phyloP scores from a whole-genome alignment of 2,797 vertebrate species.

The Cyclopterus lumpus region DNA sequence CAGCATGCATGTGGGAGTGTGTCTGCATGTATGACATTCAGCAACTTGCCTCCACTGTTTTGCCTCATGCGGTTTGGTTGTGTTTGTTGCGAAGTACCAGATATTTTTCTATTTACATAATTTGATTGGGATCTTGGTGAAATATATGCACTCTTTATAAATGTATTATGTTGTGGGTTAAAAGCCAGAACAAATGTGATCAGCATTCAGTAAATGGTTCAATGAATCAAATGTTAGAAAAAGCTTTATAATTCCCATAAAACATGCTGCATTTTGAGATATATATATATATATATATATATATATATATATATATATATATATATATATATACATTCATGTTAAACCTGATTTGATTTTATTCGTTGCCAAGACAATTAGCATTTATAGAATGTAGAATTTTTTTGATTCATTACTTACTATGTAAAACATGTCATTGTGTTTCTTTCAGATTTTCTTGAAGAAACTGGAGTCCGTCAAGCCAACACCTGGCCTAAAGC shows the following conservation, averaged over 20 bases:
- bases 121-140: neutral
- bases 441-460: constrained; percentile 86
- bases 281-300: neutral
- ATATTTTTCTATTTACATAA: neutral
- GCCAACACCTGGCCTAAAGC: constrained; percentile 88
- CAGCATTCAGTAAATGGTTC: neutral
- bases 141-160: neutral
- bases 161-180: neutral
- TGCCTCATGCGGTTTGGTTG: constrained; percentile 22
- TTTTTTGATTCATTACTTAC: neutral
- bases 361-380: too few relatives aligned
- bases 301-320: too few relatives aligned
- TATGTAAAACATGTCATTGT: neutral
- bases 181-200: neutral
- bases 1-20: constrained; percentile 63
- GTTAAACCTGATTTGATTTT: neutral
- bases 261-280: neutral
- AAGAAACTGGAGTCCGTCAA: constrained; percentile 93
- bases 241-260: neutral
- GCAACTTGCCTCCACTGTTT: constrained; percentile 61
- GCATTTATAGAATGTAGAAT: neutral
- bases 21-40: constrained; percentile 74
- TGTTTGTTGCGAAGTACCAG: constrained; percentile 51
- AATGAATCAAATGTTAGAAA: neutral
- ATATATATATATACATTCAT: too few relatives aligned